Percentiles rank a stretch among this genome's conserved stretches.
These are phyloP conservation scores for Ophthalmolycus amberensis DNA, from an alignment of 2,113 vertebrate genomes.

Conservation along the genomic window DNA sequence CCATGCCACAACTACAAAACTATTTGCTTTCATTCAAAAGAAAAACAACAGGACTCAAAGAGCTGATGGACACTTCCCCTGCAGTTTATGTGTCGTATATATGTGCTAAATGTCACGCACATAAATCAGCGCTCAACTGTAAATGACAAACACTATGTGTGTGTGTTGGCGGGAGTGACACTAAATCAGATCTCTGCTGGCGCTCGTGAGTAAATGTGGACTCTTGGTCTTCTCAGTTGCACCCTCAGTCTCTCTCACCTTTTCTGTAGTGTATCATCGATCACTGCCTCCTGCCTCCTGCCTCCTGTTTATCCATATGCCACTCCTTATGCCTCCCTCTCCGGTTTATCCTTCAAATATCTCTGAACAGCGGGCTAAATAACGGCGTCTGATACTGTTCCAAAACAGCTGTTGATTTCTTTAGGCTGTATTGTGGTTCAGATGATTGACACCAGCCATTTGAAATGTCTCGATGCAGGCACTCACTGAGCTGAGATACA, in stretches of 20 bases:
- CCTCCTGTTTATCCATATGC: not conserved
- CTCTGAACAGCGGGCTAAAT: conserved; percentile 1
- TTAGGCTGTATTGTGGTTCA: not conserved
- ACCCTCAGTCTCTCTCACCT: conserved; percentile 22
- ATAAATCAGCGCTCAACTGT: conserved; percentile 20
- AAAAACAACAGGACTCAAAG: not conserved
- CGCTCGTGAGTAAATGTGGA: conserved; percentile 2
- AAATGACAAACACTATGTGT: not conserved
- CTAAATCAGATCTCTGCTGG: conserved; percentile 8
- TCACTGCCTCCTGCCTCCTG: conserved; percentile 18
- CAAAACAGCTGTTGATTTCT: conserved; percentile 17
- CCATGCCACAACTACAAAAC: not conserved
- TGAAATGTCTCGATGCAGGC: not conserved
- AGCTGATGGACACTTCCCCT: not conserved
- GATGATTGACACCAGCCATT: conserved; percentile 8
- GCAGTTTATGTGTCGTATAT: not conserved
- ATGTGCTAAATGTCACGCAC: not conserved
- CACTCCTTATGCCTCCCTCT: not conserved
- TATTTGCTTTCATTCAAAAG: not conserved
- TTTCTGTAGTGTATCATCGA: not conserved
- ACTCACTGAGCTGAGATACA: not conserved
- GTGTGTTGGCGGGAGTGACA: not conserved
- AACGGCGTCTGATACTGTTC: not conserved
- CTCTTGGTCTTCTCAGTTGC: conserved; percentile 3
- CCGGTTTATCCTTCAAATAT: not conserved